Percentiles rank a stretch among this genome's conserved stretches.
Evolutionary conservation across 2,113 vertebrate genomes (phyloP).

Genomic region (Dicentrarchus labrax): DNA sequence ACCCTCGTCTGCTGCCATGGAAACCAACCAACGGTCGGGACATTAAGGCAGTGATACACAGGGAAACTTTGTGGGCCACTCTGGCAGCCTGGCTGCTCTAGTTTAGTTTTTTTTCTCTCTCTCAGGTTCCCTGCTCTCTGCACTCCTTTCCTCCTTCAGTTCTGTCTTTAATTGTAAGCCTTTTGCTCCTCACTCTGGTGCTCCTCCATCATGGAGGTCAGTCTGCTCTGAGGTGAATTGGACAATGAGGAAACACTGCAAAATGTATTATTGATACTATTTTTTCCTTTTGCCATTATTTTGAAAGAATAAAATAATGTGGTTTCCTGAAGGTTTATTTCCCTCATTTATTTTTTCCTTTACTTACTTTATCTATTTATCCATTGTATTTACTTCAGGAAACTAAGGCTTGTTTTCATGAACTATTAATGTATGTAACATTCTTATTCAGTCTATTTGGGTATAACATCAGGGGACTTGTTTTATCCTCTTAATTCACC

Average conservation of each 20-base stretch:
- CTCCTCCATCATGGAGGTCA: constrained; percentile 3
- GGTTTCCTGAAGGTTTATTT: neutral
- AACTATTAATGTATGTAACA: neutral
- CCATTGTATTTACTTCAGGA: too few species aligned
- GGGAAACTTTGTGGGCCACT: constrained; percentile 51
- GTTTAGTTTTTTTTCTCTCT: neutral
- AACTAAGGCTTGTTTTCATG: neutral
- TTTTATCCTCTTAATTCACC: neutral
- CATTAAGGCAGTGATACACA: constrained; percentile 42
- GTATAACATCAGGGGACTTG: neutral
- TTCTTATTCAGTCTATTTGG: neutral
- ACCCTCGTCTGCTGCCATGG: constrained; percentile 71
- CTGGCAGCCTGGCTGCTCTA: constrained; percentile 8
- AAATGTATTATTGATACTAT: neutral
- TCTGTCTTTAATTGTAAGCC: constrained; percentile 1
- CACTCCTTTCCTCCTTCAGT: constrained; percentile 1
- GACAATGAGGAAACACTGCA: neutral
- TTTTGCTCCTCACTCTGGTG: constrained; percentile 34
- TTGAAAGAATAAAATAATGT: neutral
- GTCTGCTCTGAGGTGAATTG: neutral
- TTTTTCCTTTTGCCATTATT: neutral
- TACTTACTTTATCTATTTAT: neutral
- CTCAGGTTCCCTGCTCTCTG: neutral
- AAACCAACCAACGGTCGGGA: constrained; percentile 57
- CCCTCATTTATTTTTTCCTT: neutral